Conservation (phyloP, 2,888 invertebrate species). For the Plagodis pulveraria region DNA sequence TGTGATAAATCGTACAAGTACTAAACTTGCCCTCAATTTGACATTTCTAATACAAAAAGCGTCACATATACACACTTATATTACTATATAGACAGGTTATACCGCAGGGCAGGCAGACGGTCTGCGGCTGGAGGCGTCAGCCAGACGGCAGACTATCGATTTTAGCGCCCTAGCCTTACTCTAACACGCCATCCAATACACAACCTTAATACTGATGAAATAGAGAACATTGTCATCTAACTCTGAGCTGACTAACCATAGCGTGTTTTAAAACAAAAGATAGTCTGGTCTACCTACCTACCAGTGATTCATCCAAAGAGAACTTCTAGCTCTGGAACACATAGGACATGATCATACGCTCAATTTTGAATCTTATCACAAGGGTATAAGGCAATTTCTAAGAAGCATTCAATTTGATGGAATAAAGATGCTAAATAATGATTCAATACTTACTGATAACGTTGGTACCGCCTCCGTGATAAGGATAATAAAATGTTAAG, state of each 20-base stretch:
- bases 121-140: slow-evolving; percentile 34
- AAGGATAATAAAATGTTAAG: slow-evolving; percentile 16
- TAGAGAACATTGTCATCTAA: slow-evolving; percentile 33
- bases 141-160: slow-evolving; percentile 55
- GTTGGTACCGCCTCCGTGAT: slow-evolving; percentile 27
- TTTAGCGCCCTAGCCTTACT: slow-evolving; percentile 54
- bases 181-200: slow-evolving; percentile 28
- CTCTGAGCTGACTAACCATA: slow-evolving; percentile 17
- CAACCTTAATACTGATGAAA: slow-evolving; percentile 17
- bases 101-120: slow-evolving; percentile 29
- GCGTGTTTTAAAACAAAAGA: slow-evolving; percentile 61
- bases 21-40: no score
- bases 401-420: slow-evolving; percentile 12
- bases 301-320: slow-evolving; percentile 57
- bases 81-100: slow-evolving; percentile 4
- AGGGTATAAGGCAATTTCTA: slow-evolving; percentile 16
- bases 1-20: no score
- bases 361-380: slow-evolving; percentile 27
- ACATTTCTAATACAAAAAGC: neutral
- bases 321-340: slow-evolving; percentile 48
- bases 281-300: slow-evolving; percentile 15
- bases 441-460: slow-evolving; percentile 23
- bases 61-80: slow-evolving; percentile 12
- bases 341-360: slow-evolving; percentile 32
- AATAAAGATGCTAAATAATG: slow-evolving; percentile 22